Evolutionary conservation across 2,888 invertebrate species (phyloP), one percentile per base, ranked within the genome.

Genomic region (Fragum whitleyi): DNA sequence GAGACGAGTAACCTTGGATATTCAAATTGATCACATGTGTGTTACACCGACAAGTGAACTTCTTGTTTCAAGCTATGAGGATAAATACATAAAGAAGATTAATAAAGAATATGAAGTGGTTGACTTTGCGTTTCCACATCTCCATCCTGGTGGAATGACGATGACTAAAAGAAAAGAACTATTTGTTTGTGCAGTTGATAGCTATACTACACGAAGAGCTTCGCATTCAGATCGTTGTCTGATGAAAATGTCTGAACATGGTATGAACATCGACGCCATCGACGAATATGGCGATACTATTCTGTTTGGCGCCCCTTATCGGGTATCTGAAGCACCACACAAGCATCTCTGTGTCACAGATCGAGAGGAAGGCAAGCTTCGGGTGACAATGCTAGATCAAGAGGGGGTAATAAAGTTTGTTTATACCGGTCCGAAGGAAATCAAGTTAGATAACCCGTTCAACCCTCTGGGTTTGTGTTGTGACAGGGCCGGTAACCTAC

Each of bases 31-130:
- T 57, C 87, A 88, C 61, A 82, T 88, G 59, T 79, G 83, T n/a
- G 74, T 79, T 6, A 84, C 77, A 21, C 84, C 86, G 1, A 73
- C 79, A 16, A 85, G 87, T 2, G 87, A 86, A 42, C 51, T 87
- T 21, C 84, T 85, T 28, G 86, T 88, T 23, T 87, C 88, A 5
- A 88, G 88, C 42, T 88, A 88, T 51, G 88, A 88, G 55, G 88
- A 86, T 32, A 88, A 88, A 73, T 87, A 88, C 51, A 85, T 88
- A n/a, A 77, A 85, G 29, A 87, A 87, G 71, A 78, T 88, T 6
- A 84, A 87, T 70, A 86, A 86, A 59, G 81, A 88, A 23, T 73
- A 81, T 42, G 85, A 81, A 7, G 78, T 81, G 5, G 77, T 78
- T 55, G 88, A 88, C 39, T 88, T 88, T 70, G 81, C 86, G 1